phyloP scores from a whole-genome alignment of 2,113 vertebrate species.

The zebrafish (Danio rerio) region DNA sequence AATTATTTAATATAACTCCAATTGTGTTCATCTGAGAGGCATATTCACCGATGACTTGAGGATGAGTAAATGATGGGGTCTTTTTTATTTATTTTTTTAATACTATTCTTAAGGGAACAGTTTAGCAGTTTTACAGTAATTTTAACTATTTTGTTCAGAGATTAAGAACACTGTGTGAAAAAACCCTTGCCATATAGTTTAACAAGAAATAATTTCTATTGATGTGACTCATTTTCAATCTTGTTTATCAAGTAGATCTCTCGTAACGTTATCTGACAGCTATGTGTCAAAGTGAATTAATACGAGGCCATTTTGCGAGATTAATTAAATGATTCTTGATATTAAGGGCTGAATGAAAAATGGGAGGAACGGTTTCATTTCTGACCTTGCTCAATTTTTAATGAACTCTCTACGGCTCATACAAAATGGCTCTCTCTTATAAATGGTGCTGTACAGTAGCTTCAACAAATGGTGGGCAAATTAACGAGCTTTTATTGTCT shows the following conservation, averaged over 20 bases:
- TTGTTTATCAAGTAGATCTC: conserved; percentile 56
- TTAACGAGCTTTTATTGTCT: conserved; percentile 62
- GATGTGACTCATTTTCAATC: conserved; percentile 46
- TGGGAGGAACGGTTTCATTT: conserved; percentile 74
- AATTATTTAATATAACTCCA: no score
- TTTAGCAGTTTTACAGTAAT: neutral
- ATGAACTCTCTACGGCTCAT: conserved; percentile 71
- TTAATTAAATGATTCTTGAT: conserved; percentile 77
- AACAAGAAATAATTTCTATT: neutral
- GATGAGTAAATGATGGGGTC: no score
- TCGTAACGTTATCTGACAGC: conserved; percentile 59
- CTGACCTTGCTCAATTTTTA: conserved; percentile 82
- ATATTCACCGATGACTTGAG: no score
- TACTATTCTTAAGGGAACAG: neutral
- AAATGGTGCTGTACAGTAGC: conserved; percentile 68
- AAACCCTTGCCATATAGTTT: neutral
- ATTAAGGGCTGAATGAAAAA: conserved; percentile 78
- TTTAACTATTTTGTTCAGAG: neutral
- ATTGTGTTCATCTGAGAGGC: no score
- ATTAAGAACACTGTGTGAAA: neutral
- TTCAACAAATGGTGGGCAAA: conserved; percentile 72
- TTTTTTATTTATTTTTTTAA: no score
- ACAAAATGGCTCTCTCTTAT: conserved; percentile 67
- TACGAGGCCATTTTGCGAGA: conserved; percentile 69
- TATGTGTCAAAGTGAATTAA: conserved; percentile 70